Evolutionary conservation across 1,140 invertebrate species (phyloP).

Genomic region (Nymphalis io): DNA sequence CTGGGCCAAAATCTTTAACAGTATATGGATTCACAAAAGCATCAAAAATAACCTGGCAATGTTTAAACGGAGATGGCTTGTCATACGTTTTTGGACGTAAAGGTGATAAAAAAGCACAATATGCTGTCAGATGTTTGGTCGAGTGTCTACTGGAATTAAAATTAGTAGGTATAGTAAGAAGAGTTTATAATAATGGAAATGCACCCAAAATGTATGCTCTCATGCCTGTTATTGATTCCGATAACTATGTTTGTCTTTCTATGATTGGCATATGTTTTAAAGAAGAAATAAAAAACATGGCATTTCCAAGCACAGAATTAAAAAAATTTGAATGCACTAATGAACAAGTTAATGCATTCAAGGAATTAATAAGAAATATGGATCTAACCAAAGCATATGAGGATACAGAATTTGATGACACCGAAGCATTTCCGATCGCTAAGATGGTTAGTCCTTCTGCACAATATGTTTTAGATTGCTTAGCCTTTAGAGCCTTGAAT

Average conservation of each 20-base stretch:
- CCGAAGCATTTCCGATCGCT: conserved; percentile 72
- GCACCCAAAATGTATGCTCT: conserved; percentile 74
- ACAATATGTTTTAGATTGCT: conserved; percentile 75
- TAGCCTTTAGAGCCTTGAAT: conserved; percentile 73
- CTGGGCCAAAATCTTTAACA: conserved; percentile 65
- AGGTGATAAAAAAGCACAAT: conserved; percentile 68
- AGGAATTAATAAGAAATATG: conserved; percentile 75
- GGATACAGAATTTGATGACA: conserved; percentile 65
- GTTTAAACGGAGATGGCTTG: conserved; percentile 70
- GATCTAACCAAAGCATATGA: conserved; percentile 74
- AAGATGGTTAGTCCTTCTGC: conserved; percentile 70
- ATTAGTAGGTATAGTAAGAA: conserved; percentile 68
- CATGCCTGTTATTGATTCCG: conserved; percentile 71
- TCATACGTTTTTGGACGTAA: conserved; percentile 71
- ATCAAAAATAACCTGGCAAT: conserved; percentile 69
- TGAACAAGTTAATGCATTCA: conserved; percentile 73
- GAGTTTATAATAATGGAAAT: conserved; percentile 71
- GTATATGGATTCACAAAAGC: conserved; percentile 74
- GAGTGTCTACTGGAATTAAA: conserved; percentile 64
- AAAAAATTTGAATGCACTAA: conserved; percentile 62
- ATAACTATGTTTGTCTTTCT: conserved; percentile 67
- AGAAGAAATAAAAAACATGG: conserved; percentile 75
- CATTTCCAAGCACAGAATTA: conserved; percentile 67
- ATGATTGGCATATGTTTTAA: conserved; percentile 70
- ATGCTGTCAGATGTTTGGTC: conserved; percentile 66